Evolutionary conservation across 2,797 vertebrate genomes (phyloP).

Genomic region (Aeoliscus strigatus): DNA sequence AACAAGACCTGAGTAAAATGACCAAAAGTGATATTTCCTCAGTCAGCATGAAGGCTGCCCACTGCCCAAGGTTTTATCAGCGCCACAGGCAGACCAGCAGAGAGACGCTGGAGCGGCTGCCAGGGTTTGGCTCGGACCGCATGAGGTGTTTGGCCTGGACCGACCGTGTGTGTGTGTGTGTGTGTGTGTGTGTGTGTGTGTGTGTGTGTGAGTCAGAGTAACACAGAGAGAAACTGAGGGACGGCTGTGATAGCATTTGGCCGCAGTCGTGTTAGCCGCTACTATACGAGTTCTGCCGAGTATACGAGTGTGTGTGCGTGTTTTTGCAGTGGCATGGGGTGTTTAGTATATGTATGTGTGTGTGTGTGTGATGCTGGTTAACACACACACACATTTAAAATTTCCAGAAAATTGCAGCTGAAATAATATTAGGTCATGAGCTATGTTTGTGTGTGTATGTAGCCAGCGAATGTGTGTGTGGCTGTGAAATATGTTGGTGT

Average conservation of each 20-base stretch:
- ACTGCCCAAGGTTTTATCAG: constrained; percentile 36
- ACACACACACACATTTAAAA: constrained; percentile 66
- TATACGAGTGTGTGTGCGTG: constrained; percentile 28
- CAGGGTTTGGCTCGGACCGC: constrained; percentile 54
- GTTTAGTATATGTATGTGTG: neutral
- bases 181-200: constrained; percentile 18
- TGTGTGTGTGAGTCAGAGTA: constrained; percentile 7
- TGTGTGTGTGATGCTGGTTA: constrained; percentile 23
- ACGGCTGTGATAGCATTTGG: constrained; percentile 51
- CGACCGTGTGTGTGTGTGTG: constrained; percentile 25
- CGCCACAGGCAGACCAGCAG: constrained; percentile 46
- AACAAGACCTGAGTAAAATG: constrained; percentile 2
- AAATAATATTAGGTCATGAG: constrained; percentile 70
- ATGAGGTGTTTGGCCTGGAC: constrained; percentile 59
- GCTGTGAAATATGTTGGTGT: constrained; percentile 56
- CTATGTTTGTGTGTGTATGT: constrained; percentile 57
- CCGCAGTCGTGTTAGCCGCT: constrained; percentile 27
- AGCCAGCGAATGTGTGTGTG: constrained; percentile 64
- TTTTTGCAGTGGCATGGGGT: neutral
- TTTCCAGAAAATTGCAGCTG: constrained; percentile 68
- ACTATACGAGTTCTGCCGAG: constrained; percentile 37
- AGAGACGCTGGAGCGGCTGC: constrained; percentile 48
- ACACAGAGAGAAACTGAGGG: constrained; percentile 22
- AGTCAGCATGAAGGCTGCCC: constrained; percentile 14
- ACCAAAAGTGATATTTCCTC: constrained; percentile 10